phyloP scores from a whole-genome alignment of 2,888 invertebrate species.

The Eutolmus rufibarbis region DNA sequence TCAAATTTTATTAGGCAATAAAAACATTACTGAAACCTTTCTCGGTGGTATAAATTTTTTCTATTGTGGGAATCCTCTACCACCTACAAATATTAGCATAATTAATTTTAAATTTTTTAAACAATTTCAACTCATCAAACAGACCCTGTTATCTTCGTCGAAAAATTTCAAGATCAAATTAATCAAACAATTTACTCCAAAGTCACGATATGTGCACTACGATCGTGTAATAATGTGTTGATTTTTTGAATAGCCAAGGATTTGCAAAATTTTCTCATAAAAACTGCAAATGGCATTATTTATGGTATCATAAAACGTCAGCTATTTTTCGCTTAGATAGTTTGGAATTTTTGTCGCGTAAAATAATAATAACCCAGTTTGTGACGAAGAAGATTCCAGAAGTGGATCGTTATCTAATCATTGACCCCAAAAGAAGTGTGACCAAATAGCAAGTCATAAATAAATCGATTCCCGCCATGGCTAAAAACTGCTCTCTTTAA shows the following conservation, averaged over 20 bases:
- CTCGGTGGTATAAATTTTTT: not conserved
- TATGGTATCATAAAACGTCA: not conserved
- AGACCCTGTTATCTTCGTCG: not conserved
- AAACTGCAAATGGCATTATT: not conserved
- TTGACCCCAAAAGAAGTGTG: slow-evolving; percentile 19
- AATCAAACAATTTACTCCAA: not conserved
- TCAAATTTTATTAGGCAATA: not conserved
- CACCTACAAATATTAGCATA: not conserved
- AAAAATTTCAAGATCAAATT: not conserved
- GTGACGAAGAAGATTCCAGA: not conserved
- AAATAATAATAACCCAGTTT: slow-evolving; percentile 4
- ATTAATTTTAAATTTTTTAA: not conserved
- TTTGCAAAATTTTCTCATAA: not conserved
- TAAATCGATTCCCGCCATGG: not conserved
- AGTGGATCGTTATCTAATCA: slow-evolving; percentile 3
- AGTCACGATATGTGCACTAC: not conserved
- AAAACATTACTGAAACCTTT: not conserved
- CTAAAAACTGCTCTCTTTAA: not conserved
- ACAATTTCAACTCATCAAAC: not conserved
- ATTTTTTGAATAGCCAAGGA: not conserved
- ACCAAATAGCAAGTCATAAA: not conserved
- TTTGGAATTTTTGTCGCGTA: not conserved
- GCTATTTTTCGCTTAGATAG: not conserved
- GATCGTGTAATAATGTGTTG: not conserved
- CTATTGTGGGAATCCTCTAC: not conserved